Evolutionary conservation across 2,113 vertebrate species (phyloP), one percentile per base, ranked within the genome.

Genomic region (Micronycteris hirsuta): DNA sequence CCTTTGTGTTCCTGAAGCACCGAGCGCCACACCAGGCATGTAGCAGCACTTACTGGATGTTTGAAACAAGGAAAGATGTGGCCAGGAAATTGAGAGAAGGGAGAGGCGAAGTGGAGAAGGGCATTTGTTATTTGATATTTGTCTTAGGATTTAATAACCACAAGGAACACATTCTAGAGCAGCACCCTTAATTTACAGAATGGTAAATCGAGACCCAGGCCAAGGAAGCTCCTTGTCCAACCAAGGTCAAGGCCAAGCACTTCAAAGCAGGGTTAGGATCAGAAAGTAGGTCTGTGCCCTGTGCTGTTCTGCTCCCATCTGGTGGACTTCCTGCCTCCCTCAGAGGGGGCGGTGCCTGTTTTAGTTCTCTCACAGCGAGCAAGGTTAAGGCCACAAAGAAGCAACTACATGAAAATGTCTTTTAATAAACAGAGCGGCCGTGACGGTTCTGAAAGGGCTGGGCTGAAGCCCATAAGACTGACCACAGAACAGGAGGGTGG

Each of bases 261-360:
- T 33, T 36, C 11, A n/a, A 45, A 63, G 24, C 61, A 28, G 58
- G 26, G 11, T 28, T 61, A 28, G 58, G 26, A 1, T 41, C 81
- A 88, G 47, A 70, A 81, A 54, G 0, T 3, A 26, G 26, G 22
- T 33, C 13, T 12, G 16, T 67, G 8, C 22, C 6, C 13, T 36
- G 3, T 0, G 0, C 43, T 16, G 8, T 70, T 71, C 47, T 31
- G 19, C n/a, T 8, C 31, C 6, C n/a, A 3, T 4, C 43, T 15
- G 4, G 10, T 14, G 43, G 45, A 24, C 28, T 26, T 33, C 24
- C 10, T 63, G 28, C 22, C 43, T 61, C 38, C n/a, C 43, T 43
- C 80, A 22, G 56, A 2, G 14, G n/a, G 49, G 58, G 31, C 5
- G 22, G 9, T 6, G 4, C 4, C 68, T 43, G 9, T 33, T 76